Conservation (phyloP, 1,140 invertebrate genomes). For the Glossosoma conforme region DNA sequence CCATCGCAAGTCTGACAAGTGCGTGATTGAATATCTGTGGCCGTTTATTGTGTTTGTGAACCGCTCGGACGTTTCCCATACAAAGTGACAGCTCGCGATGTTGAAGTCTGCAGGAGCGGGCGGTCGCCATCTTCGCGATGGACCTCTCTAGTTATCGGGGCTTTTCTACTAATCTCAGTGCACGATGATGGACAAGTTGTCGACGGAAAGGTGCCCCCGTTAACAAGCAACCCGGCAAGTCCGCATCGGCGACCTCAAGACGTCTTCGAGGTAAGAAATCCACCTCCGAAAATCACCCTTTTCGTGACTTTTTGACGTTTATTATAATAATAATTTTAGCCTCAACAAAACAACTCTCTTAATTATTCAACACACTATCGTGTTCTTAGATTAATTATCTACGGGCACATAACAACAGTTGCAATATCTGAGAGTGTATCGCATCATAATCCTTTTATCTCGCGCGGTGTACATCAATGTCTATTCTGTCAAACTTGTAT, state of each 20-base stretch:
- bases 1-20: slow-evolving; percentile 18
- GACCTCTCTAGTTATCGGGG: slow-evolving; percentile 21
- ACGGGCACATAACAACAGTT: no score
- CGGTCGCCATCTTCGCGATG: slow-evolving; percentile 27
- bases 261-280: slow-evolving; percentile 21
- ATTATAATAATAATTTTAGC: no score
- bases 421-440: no score
- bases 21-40: slow-evolving; percentile 10
- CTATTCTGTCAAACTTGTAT: no score
- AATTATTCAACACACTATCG: no score
- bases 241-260: slow-evolving; percentile 20
- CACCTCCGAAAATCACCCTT: slow-evolving; percentile 12
- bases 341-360: no score
- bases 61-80: slow-evolving; percentile 17
- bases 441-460: no score
- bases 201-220: slow-evolving; percentile 13
- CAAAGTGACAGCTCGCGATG: slow-evolving; percentile 27
- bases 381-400: no score
- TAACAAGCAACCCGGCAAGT: slow-evolving; percentile 11
- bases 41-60: slow-evolving; percentile 10
- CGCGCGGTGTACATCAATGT: no score
- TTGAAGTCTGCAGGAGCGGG: slow-evolving; percentile 27
- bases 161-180: slow-evolving; percentile 21
- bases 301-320: slow-evolving; percentile 11
- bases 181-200: slow-evolving; percentile 15